Percentiles rank a stretch among this genome's conserved stretches.
Conservation (phyloP, 2,888 invertebrate genomes). For the Platypus cylindrus region DNA sequence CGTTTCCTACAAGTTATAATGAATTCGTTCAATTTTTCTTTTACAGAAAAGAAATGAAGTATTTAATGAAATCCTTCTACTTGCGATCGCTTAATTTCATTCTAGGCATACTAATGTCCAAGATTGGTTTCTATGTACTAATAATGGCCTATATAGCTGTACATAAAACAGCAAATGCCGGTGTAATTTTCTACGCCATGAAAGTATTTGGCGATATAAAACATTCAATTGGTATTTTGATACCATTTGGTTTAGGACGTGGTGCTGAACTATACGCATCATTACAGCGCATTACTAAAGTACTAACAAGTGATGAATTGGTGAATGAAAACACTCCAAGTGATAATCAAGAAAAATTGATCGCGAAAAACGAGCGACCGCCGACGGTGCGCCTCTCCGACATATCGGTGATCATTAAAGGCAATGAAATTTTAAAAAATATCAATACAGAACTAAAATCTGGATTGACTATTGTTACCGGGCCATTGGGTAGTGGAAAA, state of each 20-base stretch:
- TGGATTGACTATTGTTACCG: constrained; percentile 44
- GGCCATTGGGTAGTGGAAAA: constrained; percentile 56
- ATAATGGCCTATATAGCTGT: constrained; percentile 23
- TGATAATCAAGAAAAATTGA: constrained; percentile 17
- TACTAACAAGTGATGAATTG: constrained; percentile 35
- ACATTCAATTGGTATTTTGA: constrained; percentile 16
- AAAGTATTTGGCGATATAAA: constrained; percentile 19
- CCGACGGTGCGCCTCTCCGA: constrained; percentile 21
- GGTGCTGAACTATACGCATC: constrained; percentile 23
- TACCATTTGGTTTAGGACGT: constrained; percentile 20
- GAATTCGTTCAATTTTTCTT: background rate
- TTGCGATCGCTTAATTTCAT: constrained; percentile 24
- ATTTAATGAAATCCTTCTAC: constrained; percentile 18
- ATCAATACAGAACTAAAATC: constrained; percentile 35
- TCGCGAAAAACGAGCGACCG: no score
- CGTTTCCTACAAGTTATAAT: background rate
- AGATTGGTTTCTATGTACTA: constrained; percentile 21
- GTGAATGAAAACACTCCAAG: no score
- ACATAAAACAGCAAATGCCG: constrained; percentile 20
- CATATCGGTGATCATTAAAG: constrained; percentile 20
- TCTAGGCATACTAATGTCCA: constrained; percentile 23
- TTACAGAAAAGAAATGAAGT: constrained; percentile 22
- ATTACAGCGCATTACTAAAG: constrained; percentile 19
- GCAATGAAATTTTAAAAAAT: constrained; percentile 31
- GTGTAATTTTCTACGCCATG: constrained; percentile 22